Conservation (phyloP, 2,797 vertebrate genomes). For the Sardinella longiceps region DNA sequence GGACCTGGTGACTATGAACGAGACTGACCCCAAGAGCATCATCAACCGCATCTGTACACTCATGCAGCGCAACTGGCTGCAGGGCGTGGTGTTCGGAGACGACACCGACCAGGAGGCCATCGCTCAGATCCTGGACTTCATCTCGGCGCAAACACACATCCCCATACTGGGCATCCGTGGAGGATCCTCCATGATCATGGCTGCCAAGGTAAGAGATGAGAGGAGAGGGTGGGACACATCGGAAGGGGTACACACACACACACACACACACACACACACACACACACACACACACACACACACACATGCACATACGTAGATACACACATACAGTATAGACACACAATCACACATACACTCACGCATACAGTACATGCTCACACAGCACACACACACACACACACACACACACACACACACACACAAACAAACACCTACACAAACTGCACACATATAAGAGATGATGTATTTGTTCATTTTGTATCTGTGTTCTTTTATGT, state of each 20-base stretch:
- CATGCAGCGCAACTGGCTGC: conserved; percentile 96
- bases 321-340: neutral
- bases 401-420: too few species aligned
- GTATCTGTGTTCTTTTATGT: too few species aligned
- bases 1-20: conserved; percentile 97
- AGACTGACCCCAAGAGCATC: conserved; percentile 97
- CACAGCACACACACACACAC: too few species aligned
- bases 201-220: conserved; percentile 89
- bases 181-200: conserved; percentile 99
- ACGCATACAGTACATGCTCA: neutral
- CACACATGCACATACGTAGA: too few species aligned
- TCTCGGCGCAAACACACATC: conserved; percentile 95
- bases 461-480: too few species aligned
- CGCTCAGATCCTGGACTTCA: conserved; percentile 98
- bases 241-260: neutral
- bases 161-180: conserved; percentile 97
- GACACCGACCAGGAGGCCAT: conserved; percentile 99
- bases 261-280: neutral
- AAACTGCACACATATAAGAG: too few species aligned
- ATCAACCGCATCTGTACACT: conserved; percentile 97
- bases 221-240: neutral
- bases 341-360: too few species aligned
- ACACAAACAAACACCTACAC: too few species aligned
- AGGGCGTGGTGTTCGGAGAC: conserved; percentile 95
- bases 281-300: neutral